A percentile compares a stretch with the other conserved stretches of the same genome.
phyloP scores from a whole-genome alignment of 2,797 vertebrate species.

The Mus spretus region DNA sequence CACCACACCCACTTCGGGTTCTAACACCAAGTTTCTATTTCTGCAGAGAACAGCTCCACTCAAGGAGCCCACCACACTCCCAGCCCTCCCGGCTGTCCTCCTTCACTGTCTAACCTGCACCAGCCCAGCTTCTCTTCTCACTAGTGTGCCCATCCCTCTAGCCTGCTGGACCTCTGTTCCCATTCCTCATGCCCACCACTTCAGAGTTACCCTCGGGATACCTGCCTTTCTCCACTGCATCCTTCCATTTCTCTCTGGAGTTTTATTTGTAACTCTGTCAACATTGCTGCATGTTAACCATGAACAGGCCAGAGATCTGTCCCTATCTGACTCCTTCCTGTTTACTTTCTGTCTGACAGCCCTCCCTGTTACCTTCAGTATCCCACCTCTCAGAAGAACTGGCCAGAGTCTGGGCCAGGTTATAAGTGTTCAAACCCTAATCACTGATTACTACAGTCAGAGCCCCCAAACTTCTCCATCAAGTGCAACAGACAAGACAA shows the following conservation, averaged over 20 bases:
- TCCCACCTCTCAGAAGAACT: background rate
- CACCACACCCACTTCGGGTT: background rate
- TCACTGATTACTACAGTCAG: background rate
- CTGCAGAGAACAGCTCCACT: background rate
- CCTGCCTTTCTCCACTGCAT: background rate
- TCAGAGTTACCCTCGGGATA: background rate
- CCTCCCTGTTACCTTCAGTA: background rate
- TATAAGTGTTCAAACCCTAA: background rate
- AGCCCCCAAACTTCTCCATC: conserved; percentile 19
- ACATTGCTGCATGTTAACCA: background rate
- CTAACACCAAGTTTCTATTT: background rate
- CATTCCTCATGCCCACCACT: background rate
- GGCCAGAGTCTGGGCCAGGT: conserved; percentile 5
- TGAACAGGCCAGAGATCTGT: conserved; percentile 7
- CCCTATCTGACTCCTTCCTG: conserved; percentile 21
- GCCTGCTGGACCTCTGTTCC: background rate
- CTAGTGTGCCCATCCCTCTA: background rate
- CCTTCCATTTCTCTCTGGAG: background rate
- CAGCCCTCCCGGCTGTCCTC: background rate
- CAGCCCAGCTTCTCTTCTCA: background rate
- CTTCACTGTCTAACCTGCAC: background rate
- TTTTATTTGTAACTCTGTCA: background rate
- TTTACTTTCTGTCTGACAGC: background rate
- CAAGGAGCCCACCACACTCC: background rate
- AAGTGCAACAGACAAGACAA: conserved; percentile 26